Base-by-base conservation (phyloP, 2,888 invertebrate genomes). In the Pantelozetes paolii region DNA sequence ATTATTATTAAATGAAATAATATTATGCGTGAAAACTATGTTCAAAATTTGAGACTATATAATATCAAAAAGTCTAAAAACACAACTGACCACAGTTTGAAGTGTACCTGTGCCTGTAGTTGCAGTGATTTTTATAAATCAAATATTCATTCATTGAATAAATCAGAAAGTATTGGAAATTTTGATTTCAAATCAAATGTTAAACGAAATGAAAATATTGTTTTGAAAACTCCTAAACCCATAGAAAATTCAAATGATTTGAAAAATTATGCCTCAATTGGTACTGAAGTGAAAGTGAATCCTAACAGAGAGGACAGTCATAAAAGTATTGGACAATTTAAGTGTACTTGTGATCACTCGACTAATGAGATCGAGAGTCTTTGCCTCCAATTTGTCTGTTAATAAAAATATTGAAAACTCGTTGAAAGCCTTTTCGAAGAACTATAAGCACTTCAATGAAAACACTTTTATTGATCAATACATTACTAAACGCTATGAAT, bases 401-500 rank as follows among this genome's bases (percentile, higher is more conserved):
- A 13, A 6, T 2, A 45, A 45, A 45, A 45, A 45, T 45, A 57
- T 57, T 57, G 15, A 28, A 57, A 57, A 57, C 23, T 57, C 57
- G 18, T 1, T 23, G 28, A 57, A 57, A 57, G 30, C 15, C 13
- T 11, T 30, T 57, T 20, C 18, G 18, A 57, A 57, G 57, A 54
- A 54, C 23, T 13, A 54, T 23, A 13, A 28, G 28, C 28, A 57
- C n/a, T 28, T 30, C 28, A 28, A 59, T 13, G 40, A 23, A 42
- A 69, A 69, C 45, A 11, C 26, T 26, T 69, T 69, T 69, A 69
- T 64, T 64, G 64, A 69, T 26, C 69, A 40, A 6, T 45, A 20
- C 26, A 40, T 69, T 26, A 69, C 40, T 69, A 69, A 42, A 8
- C 11, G 36, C 23, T 2, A 20, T 28, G 32, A 59, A 15, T 69